Evolutionary conservation across 35 echinoderm and acorn worm genomes (phyloP).

Genomic region (Lytechinus variegatus): DNA sequence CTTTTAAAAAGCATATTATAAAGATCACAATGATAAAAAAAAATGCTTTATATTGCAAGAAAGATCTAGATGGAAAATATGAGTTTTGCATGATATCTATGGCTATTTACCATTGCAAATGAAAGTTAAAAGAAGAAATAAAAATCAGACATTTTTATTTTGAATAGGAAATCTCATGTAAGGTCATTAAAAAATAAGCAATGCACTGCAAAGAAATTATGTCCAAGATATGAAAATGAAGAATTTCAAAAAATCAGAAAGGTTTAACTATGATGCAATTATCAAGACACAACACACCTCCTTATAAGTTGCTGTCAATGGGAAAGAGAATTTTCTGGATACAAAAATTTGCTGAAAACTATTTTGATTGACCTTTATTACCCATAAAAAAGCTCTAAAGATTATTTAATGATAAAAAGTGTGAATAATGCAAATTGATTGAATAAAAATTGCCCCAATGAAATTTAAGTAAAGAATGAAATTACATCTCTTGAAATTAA

Average conservation of each 20-base stretch:
- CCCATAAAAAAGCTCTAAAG: neutral
- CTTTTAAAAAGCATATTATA: neutral
- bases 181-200: neutral
- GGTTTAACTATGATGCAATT: neutral
- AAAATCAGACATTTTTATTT: too few relatives aligned
- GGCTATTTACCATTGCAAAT: too few relatives aligned
- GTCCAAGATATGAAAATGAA: neutral
- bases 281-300: neutral
- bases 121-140: too few relatives aligned
- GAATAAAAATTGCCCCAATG: neutral
- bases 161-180: too few relatives aligned
- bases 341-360: neutral
- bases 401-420: neutral
- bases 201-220: neutral
- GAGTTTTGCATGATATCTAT: neutral
- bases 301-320: neutral
- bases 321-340: neutral
- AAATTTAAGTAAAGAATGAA: neutral
- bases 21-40: neutral
- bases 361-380: neutral
- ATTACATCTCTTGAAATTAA: neutral
- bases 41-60: too few relatives aligned
- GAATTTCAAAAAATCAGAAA: neutral
- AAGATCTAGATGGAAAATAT: too few relatives aligned
- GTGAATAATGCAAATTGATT: neutral